Conservation (phyloP, 2,113 vertebrate genomes). For the Cinclus mexicanus region DNA sequence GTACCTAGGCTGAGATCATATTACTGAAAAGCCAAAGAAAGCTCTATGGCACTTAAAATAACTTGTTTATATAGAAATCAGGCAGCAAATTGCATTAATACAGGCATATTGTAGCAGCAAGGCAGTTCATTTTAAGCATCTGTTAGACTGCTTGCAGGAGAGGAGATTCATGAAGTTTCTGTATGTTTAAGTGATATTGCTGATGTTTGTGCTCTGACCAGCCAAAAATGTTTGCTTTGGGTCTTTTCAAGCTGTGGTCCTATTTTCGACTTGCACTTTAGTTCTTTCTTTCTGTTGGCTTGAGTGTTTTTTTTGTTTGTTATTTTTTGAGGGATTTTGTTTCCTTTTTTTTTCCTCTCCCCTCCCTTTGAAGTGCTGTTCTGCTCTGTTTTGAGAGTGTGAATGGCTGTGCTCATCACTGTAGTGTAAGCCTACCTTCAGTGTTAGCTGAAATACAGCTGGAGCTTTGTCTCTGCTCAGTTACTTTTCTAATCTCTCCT, state of each 20-base stretch:
- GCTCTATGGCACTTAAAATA: background rate
- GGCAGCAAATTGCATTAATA: background rate
- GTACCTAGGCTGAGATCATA: background rate
- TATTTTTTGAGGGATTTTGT: background rate
- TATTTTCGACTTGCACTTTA: background rate
- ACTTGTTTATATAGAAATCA: background rate
- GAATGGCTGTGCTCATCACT: background rate
- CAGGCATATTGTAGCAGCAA: background rate
- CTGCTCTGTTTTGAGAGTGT: background rate
- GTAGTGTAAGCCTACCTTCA: background rate
- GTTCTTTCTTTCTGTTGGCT: background rate
- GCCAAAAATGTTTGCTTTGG: background rate
- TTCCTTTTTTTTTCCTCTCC: background rate
- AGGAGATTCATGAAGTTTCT: background rate
- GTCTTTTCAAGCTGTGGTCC: background rate
- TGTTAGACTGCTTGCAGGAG: background rate
- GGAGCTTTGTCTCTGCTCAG: background rate
- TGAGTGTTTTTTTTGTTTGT: background rate
- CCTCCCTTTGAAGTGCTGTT: background rate
- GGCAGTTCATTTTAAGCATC: background rate
- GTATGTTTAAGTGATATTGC: background rate
- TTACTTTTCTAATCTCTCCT: background rate
- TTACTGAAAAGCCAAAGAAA: background rate
- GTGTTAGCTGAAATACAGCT: background rate
- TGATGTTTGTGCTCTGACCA: background rate